These are phyloP conservation scores for Sus scrofa DNA, from an alignment of 2,113 vertebrate genomes.

Conservation along the genomic window T2T-Sscrofa CM000823.6:41481001-41481500, in stretches of 20 bases:
- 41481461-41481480: too few relatives aligned
- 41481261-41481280: slow-evolving; percentile 38
- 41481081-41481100: background rate
- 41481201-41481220: slow-evolving; percentile 9
- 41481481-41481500: background rate
- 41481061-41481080: background rate
- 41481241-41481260: background rate
- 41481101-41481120: background rate
- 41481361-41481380: too few relatives aligned
- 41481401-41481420: too few relatives aligned
- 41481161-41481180: background rate
- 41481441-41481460: too few relatives aligned
- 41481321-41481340: too few relatives aligned
- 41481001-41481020: slow-evolving; percentile 64
- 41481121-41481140: background rate
- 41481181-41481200: background rate
- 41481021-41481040: slow-evolving; percentile 42
- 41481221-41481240: background rate
- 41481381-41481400: too few relatives aligned
- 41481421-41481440: too few relatives aligned
- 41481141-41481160: background rate
- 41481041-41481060: slow-evolving; percentile 26
- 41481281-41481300: too few relatives aligned
- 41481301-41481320: too few relatives aligned
- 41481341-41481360: too few relatives aligned